Evolutionary conservation across 2,888 invertebrate genomes (phyloP).

Genomic region (Capitulum mitella): DNA sequence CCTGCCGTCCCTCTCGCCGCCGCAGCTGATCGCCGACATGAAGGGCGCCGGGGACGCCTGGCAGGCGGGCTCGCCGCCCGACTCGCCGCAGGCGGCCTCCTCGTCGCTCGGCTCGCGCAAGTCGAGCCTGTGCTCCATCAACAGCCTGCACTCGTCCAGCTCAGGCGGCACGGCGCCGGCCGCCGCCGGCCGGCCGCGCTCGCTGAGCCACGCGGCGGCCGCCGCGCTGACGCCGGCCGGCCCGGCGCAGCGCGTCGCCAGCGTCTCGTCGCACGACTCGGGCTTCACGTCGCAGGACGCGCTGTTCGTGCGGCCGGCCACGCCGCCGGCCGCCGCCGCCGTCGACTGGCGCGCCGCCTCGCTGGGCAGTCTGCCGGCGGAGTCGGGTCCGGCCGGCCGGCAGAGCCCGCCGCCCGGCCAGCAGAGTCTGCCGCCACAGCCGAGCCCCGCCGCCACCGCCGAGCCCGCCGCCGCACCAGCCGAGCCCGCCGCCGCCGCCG

Average conservation of each 20-base stretch:
- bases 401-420: constrained; percentile 43
- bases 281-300: constrained; percentile 87
- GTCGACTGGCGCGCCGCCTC: not conserved
- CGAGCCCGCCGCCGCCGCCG: not conserved
- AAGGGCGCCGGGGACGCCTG: constrained; percentile 50
- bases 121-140: constrained; percentile 84
- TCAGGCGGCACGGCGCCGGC: constrained; percentile 48
- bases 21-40: constrained; percentile 59
- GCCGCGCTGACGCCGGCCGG: not conserved
- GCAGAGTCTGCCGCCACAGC: constrained; percentile 35
- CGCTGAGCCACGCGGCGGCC: constrained; percentile 20
- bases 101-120: constrained; percentile 81
- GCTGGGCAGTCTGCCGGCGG: not conserved
- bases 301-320: constrained; percentile 46
- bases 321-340: not conserved
- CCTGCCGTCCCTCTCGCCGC: no score
- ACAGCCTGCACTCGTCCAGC: constrained; percentile 63
- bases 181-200: constrained; percentile 45
- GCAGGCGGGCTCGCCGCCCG: constrained; percentile 42
- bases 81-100: constrained; percentile 49
- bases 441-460: constrained; percentile 42
- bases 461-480: constrained; percentile 25
- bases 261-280: constrained; percentile 70
- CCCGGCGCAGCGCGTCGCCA: constrained; percentile 39
- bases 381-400: not conserved